These are phyloP conservation scores for Trachemys scripta DNA, from an alignment of 2,113 vertebrate species.

Conservation along the genomic window DNA sequence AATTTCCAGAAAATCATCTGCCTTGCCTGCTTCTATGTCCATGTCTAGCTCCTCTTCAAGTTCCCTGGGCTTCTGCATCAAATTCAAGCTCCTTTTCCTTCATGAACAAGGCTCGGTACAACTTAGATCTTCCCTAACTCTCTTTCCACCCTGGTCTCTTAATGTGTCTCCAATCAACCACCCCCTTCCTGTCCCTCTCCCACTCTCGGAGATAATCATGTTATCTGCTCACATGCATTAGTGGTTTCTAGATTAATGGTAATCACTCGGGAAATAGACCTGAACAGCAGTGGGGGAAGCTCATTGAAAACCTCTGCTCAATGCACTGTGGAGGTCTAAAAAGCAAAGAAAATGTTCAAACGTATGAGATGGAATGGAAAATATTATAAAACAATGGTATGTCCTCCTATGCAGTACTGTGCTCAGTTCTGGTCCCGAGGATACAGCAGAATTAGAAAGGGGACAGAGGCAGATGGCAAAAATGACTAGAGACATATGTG, in stretches of 20 bases:
- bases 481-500: background rate
- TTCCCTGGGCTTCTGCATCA: conserved; percentile 1
- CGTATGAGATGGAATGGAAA: background rate
- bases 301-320: background rate
- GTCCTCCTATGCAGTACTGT: background rate
- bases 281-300: background rate
- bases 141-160: background rate
- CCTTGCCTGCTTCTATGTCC: too few species aligned
- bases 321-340: background rate
- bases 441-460: background rate
- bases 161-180: background rate
- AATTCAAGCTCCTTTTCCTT: background rate
- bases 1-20: too few species aligned
- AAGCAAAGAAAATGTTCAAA: background rate
- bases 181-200: background rate
- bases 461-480: background rate
- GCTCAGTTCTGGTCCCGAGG: background rate
- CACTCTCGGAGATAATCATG: background rate
- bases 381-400: background rate
- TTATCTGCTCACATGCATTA: background rate
- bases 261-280: background rate
- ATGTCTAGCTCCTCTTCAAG: too few species aligned
- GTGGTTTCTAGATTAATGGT: background rate
- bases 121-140: background rate
- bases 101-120: background rate